These are phyloP conservation scores for Taxidea taxus DNA, from an alignment of 2,113 vertebrate genomes.

Conservation along the genomic window DNA sequence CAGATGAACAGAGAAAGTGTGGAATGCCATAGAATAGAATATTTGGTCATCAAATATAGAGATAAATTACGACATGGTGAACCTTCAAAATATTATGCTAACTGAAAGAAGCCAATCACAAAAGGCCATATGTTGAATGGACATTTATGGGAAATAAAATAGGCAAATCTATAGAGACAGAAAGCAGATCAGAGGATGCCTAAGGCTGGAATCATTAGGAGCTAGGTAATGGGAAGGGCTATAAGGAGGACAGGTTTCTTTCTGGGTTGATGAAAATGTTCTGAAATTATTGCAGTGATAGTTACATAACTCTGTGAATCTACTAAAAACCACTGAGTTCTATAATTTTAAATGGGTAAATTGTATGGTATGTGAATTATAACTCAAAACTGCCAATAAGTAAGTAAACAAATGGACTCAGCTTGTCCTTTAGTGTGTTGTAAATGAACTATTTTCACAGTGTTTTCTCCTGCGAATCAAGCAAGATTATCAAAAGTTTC, in stretches of 20 bases:
- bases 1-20: neutral
- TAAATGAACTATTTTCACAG: neutral
- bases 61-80: neutral
- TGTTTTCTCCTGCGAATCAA: neutral
- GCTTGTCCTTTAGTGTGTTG: neutral
- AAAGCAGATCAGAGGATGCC: neutral
- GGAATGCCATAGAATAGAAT: neutral
- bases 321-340: neutral
- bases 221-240: neutral
- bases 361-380: constrained; percentile 6
- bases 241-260: neutral
- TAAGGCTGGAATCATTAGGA: neutral
- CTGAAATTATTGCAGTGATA: neutral
- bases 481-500: neutral
- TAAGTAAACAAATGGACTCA: neutral
- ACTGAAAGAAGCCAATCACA: neutral
- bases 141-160: neutral
- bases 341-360: neutral
- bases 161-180: neutral
- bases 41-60: neutral
- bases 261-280: neutral
- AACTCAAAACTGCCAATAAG: neutral
- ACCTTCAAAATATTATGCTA: neutral
- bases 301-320: neutral
- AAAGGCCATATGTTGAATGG: neutral